Evolutionary conservation across 2,113 vertebrate species (phyloP).

Genomic region (Otus sunia): DNA sequence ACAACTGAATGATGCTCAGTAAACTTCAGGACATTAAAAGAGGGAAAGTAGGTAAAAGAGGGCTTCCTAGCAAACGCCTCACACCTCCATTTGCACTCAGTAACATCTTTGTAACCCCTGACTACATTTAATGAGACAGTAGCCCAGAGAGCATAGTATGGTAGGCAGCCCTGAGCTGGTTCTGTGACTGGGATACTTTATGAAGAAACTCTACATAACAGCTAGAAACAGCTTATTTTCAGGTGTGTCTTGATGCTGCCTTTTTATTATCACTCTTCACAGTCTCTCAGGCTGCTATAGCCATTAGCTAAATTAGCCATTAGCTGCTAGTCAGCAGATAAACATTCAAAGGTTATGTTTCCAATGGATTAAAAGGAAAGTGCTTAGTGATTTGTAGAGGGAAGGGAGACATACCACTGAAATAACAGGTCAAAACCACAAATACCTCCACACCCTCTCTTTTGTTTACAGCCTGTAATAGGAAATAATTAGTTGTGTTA

Average conservation of each 20-base stretch:
- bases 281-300: background rate
- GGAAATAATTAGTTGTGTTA: background rate
- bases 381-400: background rate
- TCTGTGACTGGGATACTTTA: background rate
- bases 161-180: background rate
- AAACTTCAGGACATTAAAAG: background rate
- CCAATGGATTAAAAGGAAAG: background rate
- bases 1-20: background rate
- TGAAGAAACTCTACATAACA: background rate
- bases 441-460: background rate
- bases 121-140: background rate
- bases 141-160: background rate
- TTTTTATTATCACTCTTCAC: background rate
- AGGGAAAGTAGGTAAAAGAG: background rate
- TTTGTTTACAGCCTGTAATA: background rate
- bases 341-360: background rate
- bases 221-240: background rate
- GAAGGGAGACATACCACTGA: background rate
- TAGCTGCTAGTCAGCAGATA: background rate
- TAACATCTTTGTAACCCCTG: accelerated
- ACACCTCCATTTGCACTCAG: background rate
- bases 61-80: background rate
- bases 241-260: background rate
- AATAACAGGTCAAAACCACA: background rate
- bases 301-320: background rate